Conservation (phyloP, 2,113 vertebrate genomes). For the Hyla sarda region DNA sequence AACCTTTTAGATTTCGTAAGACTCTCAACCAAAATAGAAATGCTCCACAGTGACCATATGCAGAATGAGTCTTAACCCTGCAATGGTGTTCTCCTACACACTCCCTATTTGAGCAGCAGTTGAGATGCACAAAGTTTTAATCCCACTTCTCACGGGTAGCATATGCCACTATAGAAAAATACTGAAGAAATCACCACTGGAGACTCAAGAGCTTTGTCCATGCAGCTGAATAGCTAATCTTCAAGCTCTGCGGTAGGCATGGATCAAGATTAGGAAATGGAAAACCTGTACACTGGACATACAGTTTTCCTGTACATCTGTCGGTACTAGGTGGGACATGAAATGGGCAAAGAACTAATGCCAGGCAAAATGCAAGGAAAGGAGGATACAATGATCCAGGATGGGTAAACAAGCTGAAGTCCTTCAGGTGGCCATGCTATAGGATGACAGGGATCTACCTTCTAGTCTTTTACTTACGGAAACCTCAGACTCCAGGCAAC, state of each 20-base stretch:
- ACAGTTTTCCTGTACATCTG: neutral
- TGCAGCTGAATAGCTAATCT: neutral
- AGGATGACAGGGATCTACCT: constrained; percentile 54
- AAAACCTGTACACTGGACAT: neutral
- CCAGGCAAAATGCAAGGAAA: neutral
- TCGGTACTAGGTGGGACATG: neutral
- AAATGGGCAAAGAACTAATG: constrained; percentile 4
- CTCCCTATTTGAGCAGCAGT: neutral
- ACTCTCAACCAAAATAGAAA: neutral
- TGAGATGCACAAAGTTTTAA: neutral
- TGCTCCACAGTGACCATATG: neutral
- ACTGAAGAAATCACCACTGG: neutral
- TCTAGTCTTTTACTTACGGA: constrained; percentile 84
- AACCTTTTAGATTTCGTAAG: neutral
- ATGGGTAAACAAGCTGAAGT: constrained; percentile 12
- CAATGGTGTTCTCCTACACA: neutral
- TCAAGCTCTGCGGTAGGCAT: neutral
- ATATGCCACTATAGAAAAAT: neutral
- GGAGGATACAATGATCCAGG: neutral
- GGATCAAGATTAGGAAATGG: neutral
- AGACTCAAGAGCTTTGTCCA: neutral
- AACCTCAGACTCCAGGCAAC: constrained; percentile 88
- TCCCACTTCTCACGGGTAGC: neutral
- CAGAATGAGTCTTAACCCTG: neutral
- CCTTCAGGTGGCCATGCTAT: neutral